Evolutionary conservation across 2,888 invertebrate genomes (phyloP), one percentile per base, ranked within the genome.

Genomic region (Luperina testacea): DNA sequence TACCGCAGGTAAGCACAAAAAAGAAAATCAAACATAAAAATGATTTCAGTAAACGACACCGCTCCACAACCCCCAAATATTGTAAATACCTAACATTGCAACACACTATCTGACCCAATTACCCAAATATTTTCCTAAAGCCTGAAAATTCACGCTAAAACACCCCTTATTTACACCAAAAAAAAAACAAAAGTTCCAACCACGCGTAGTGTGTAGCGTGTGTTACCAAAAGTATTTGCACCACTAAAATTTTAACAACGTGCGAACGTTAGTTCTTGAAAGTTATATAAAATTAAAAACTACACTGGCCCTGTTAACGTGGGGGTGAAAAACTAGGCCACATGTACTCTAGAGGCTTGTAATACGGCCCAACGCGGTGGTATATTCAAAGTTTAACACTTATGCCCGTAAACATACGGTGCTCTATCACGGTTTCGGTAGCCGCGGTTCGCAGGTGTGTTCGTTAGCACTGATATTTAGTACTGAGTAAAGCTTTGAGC

Each of bases 351-450:
- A 38, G 80, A 74, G 83, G 84, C 70, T 77, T 71, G 74, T 82
- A 84, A 87, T 84, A 84, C 81, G 81, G 84, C 75, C 88, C 79
- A 68, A 87, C 88, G 85, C 81, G 80, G 84, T 78, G 61, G 83
- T 81, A 86, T 85, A 87, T 87, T 87, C 90, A 85, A 90, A 90
- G 87, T 92, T 91, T 90, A 85, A 87, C 85, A 88, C 88, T 89
- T 84, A 82, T 53, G 68, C 24, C 76, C 73, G 77, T 82, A 88
- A 90, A 91, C 89, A 90, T 88, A 91, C 88, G 87, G 78, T 8
- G 8, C 61, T 78, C 32, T 80, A 64, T 86, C 78, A 80, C 78
- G 85, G 83, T 90, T 87, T 86, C 75, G 83, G 78, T 75, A 76
- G 84, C 83, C 68, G 74, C 81, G 82, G 83, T 81, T 57, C 84